phyloP scores from a whole-genome alignment of 1,140 invertebrate species.

The Heliothis virescens region DNA sequence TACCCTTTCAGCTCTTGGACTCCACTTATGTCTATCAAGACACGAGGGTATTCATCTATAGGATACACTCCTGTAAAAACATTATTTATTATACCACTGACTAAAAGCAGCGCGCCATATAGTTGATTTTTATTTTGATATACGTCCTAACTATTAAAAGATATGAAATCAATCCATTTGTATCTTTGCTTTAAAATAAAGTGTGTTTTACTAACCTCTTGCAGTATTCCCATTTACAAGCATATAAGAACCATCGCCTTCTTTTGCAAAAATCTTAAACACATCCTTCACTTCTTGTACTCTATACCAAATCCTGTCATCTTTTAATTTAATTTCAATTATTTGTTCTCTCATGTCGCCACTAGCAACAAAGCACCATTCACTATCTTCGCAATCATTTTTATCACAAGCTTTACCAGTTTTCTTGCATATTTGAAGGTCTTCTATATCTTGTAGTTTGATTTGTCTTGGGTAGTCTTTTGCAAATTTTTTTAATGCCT shows the following conservation, averaged over 20 bases:
- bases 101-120: too few species aligned
- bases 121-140: too few species aligned
- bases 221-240: constrained; percentile 88
- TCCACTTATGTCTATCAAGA: constrained; percentile 91
- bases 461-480: constrained; percentile 56
- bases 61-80: constrained; percentile 88
- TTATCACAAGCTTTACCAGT: constrained; percentile 67
- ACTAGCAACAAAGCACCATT: constrained; percentile 58
- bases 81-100: constrained; percentile 48
- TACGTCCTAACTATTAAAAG: too few species aligned
- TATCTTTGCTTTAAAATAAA: neutral
- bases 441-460: constrained; percentile 69
- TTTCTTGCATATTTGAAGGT: constrained; percentile 68
- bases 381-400: constrained; percentile 51
- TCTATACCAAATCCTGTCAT: constrained; percentile 80
- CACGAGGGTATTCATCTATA: constrained; percentile 87
- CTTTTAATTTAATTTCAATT: constrained; percentile 48
- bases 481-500: constrained; percentile 90
- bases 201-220: constrained; percentile 53
- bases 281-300: constrained; percentile 80
- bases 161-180: neutral
- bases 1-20: constrained; percentile 88
- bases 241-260: constrained; percentile 77
- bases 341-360: constrained; percentile 58
- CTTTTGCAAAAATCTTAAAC: constrained; percentile 83